Percentiles rank a stretch among this genome's conserved stretches.
Evolutionary conservation across 1,140 invertebrate genomes (phyloP).

Genomic region (Sycophila sp.): DNA sequence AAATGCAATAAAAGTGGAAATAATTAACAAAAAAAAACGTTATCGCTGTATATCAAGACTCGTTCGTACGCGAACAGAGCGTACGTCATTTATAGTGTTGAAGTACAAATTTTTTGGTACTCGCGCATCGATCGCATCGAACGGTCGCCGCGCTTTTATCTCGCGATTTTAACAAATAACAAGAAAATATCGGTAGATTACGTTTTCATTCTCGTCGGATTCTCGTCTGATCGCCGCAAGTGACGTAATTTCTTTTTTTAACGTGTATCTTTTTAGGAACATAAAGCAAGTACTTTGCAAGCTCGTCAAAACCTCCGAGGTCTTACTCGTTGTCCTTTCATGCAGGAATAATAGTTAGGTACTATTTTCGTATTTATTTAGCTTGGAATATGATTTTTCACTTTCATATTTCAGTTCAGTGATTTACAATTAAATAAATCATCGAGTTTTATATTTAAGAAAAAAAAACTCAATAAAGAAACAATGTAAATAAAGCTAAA

Average conservation of each 20-base stretch:
- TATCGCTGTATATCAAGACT: background rate
- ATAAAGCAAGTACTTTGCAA: constrained; percentile 35
- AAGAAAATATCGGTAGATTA: constrained; percentile 1
- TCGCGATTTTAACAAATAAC: background rate
- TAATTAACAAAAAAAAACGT: background rate
- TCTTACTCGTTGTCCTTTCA: constrained; percentile 1
- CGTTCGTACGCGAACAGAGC: background rate
- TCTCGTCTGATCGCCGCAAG: no score
- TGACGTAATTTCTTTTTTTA: constrained; percentile 4
- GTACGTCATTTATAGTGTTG: constrained; percentile 10
- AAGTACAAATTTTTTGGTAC: constrained; percentile 31
- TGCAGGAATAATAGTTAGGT: constrained; percentile 1
- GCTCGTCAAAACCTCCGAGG: constrained; percentile 15
- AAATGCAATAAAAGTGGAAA: constrained; percentile 15
- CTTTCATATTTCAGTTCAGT: no score
- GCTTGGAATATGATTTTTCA: constrained; percentile 1
- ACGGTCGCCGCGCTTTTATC: constrained; percentile 3
- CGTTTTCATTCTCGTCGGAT: background rate
- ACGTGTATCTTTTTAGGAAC: constrained; percentile 35
- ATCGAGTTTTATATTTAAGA: no score
- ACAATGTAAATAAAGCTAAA: constrained; percentile 11
- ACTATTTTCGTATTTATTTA: constrained; percentile 22
- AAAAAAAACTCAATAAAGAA: constrained; percentile 16
- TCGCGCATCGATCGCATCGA: background rate
- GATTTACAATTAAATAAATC: no score